Conservation (phyloP, 2,113 vertebrate genomes). For the Ancistrus triradiatus region DNA sequence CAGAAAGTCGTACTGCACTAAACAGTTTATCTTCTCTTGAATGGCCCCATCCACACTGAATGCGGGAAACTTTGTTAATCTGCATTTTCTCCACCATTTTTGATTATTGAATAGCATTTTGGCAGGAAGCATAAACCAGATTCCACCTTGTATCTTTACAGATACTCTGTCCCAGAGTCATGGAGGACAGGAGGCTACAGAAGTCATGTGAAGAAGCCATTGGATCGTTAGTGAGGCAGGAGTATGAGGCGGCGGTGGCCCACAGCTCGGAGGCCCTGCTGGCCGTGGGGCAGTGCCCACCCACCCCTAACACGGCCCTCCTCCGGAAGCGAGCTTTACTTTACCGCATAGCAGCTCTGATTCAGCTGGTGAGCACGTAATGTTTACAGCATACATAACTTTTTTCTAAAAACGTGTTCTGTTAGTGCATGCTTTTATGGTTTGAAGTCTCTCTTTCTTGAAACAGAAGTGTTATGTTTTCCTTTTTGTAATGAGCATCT, state of each 20-base stretch:
- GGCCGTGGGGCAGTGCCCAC: constrained; percentile 79
- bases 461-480: no score
- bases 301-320: constrained; percentile 66
- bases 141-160: constrained; percentile 45
- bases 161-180: constrained; percentile 98
- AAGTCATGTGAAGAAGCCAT: constrained; percentile 99
- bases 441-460: no score
- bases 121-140: no score
- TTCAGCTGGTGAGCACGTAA: constrained; percentile 84
- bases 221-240: constrained; percentile 89
- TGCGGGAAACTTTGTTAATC: no score
- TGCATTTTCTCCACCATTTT: background rate
- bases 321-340: constrained; percentile 89
- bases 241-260: constrained; percentile 90
- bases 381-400: no score
- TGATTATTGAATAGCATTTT: no score
- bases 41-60: no score
- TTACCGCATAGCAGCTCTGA: constrained; percentile 90
- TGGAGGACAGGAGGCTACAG: constrained; percentile 99
- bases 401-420: no score
- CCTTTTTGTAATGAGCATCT: no score
- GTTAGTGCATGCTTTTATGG: no score
- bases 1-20: no score
- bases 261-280: constrained; percentile 92
- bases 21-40: no score